A percentile compares a stretch with the other conserved stretches of the same genome.
phyloP scores from a whole-genome alignment of 2,113 vertebrate genomes.

The Lethenteron camtschaticum region DNA sequence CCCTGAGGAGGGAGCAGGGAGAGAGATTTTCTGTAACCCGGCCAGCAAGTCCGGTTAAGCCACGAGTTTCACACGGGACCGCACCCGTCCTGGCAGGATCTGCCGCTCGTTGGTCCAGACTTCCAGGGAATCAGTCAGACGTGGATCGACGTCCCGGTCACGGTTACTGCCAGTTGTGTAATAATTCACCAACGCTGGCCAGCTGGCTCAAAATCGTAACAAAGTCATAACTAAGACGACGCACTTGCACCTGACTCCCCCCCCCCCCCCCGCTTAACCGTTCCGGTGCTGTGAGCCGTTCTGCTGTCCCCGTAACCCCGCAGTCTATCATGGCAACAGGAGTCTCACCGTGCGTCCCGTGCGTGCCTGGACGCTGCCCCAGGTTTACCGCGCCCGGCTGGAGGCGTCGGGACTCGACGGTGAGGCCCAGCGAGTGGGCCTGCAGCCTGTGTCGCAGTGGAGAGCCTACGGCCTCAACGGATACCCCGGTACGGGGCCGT shows the following conservation, averaged over 20 bases:
- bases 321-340: conserved; percentile 5
- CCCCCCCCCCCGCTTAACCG: neutral
- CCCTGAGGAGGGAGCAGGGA: no score
- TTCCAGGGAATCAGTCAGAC: no score
- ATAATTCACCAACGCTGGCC: no score
- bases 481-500: conserved; percentile 38
- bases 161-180: no score
- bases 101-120: no score
- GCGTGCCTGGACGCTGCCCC: conserved; percentile 11
- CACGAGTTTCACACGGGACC: no score
- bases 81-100: no score
- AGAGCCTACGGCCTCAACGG: conserved; percentile 44
- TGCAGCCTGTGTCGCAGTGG: conserved; percentile 48
- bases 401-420: conserved; percentile 28
- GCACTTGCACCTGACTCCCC: neutral
- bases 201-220: no score
- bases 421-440: conserved; percentile 34
- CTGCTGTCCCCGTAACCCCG: neutral
- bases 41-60: no score
- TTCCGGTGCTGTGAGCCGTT: neutral
- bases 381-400: conserved; percentile 30
- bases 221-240: neutral
- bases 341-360: conserved; percentile 7
- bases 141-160: no score
- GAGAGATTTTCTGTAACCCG: no score